Base-by-base conservation (phyloP, 2,888 invertebrate genomes). In the Apamea crenata region DNA sequence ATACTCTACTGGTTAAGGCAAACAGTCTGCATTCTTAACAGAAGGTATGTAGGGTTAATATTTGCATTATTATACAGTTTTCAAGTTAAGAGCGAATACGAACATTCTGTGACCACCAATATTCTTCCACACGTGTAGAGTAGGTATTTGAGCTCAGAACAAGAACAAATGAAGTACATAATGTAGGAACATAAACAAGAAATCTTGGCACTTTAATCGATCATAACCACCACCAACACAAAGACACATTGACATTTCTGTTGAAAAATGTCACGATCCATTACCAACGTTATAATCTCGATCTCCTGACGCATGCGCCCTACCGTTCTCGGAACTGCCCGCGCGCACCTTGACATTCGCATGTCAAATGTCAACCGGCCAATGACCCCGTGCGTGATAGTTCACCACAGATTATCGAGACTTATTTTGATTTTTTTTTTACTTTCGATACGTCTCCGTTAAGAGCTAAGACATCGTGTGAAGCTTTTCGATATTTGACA, bases 291-390 rank as follows among this genome's bases (percentile, higher is more conserved):
- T 86, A 87, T 88, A 85, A 90, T 91, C 90, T 86, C 82, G 77
- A 88, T 85, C 87, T 85, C 87, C 82, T 89, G 88, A 90, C 85
- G 88, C 87, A 88, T 86, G 82, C 85, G 75, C 85, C 85, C 85
- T 85, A 87, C 87, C 87, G 79, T 91, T 91, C 93, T 92, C 91
- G 91, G 92, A 92, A 92, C 90, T 87, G 90, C 87, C 88, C 83
- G 83, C 74, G 81, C 90, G 91, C 93, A 94, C 96, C 96, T 96
- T 96, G 96, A 96, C 96, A 96, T 96, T 96, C 96, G 94, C 91
- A 91, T 96, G 96, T 96, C 96, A 96, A 96, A 96, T 96, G 96
- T 96, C 96, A 96, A 93, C 88, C 90, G 96, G 95, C 84, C 95
- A 89, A 83, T 92, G 95, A 96, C 93, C 95, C 92, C 89, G 82